Evolutionary conservation across 2,113 vertebrate species (phyloP).

Genomic region (Aegotheles bennettii): DNA sequence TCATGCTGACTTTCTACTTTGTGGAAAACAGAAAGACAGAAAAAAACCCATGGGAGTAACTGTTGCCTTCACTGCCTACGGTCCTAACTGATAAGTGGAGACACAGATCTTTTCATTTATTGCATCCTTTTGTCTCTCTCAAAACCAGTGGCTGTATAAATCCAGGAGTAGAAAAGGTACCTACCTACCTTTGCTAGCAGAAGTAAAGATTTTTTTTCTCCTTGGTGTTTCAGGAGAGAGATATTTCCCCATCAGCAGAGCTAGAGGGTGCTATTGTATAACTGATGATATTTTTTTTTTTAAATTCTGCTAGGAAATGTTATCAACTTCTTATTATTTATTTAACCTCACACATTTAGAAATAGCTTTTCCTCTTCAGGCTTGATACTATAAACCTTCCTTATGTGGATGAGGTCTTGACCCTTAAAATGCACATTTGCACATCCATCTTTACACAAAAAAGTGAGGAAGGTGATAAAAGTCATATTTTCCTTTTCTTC

Average conservation of each 20-base stretch:
- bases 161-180: background rate
- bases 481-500: background rate
- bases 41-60: accelerated
- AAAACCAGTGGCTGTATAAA: background rate
- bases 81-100: background rate
- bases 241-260: background rate
- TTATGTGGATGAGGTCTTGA: background rate
- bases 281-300: background rate
- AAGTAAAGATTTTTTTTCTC: background rate
- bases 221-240: background rate
- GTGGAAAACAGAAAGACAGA: background rate
- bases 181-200: background rate
- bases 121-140: background rate
- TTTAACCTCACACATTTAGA: background rate
- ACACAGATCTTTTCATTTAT: background rate
- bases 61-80: background rate
- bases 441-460: background rate
- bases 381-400: background rate
- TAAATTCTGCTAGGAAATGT: background rate
- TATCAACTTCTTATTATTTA: background rate
- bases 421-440: background rate
- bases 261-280: slow-evolving; percentile 64
- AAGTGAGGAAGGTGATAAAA: background rate
- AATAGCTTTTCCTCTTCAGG: background rate
- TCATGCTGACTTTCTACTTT: background rate